Evolutionary conservation across 2,888 invertebrate species (phyloP).

Genomic region (Tinea pellionella): DNA sequence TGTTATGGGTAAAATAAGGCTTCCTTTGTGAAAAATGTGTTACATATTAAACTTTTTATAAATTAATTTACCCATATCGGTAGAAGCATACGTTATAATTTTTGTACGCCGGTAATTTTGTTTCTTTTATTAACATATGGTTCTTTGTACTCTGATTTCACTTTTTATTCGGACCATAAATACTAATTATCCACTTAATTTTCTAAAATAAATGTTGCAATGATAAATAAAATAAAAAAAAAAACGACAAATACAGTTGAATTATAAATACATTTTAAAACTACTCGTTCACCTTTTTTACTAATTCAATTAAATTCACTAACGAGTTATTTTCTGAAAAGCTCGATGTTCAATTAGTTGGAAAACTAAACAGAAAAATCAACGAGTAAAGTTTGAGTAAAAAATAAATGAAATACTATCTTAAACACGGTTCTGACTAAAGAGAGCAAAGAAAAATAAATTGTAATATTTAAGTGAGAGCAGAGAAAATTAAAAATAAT

Average conservation of each 20-base stretch:
- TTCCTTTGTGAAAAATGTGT: not conserved
- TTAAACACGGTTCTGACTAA: not conserved
- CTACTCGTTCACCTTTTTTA: no score
- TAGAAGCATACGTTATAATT: not conserved
- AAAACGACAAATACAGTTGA: no score
- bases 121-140: not conserved
- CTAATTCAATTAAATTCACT: not conserved
- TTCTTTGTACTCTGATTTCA: constrained; percentile 1
- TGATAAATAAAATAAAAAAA: no score
- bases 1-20: constrained; percentile 12
- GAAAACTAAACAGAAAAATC: not conserved
- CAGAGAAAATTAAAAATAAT: not conserved
- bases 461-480: not conserved
- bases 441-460: constrained; percentile 4
- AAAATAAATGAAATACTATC: not conserved
- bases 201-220: not conserved
- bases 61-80: not conserved
- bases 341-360: not conserved
- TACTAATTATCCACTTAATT: no score
- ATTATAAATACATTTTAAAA: no score
- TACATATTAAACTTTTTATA: not conserved
- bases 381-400: not conserved
- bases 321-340: not conserved
- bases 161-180: no score
- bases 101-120: constrained; percentile 1